Conservation (phyloP, 2,113 vertebrate species). For the Laticauda laticaudata region DNA sequence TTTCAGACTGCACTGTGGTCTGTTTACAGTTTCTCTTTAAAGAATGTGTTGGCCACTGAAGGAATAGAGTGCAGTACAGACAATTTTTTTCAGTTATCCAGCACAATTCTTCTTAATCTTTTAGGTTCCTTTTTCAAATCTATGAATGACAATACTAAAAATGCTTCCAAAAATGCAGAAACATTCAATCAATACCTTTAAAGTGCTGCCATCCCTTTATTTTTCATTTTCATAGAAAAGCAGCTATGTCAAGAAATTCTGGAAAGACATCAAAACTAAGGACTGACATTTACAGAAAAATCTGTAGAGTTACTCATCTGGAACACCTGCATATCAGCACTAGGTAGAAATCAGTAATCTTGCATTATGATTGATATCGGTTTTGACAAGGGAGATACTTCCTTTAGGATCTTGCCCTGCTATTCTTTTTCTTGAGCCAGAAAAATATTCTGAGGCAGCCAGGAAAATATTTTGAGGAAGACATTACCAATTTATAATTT, state of each 20-base stretch:
- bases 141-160: background rate
- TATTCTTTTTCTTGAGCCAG: background rate
- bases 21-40: background rate
- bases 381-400: background rate
- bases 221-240: conserved; percentile 9
- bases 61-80: background rate
- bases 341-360: background rate
- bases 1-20: background rate
- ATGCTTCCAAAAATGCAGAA: conserved; percentile 15
- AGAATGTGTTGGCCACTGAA: background rate
- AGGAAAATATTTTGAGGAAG: background rate
- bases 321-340: background rate
- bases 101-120: background rate
- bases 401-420: conserved; percentile 10
- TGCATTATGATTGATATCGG: conserved; percentile 8
- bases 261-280: background rate
- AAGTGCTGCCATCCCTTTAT: background rate
- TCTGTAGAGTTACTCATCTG: background rate
- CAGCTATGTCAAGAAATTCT: conserved; percentile 12
- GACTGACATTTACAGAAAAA: conserved; percentile 8
- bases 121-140: background rate
- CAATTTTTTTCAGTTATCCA: background rate
- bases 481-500: background rate
- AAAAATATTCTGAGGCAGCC: background rate
- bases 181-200: background rate